Evolutionary conservation across 30 jellyfish, hydroid and myxozoan species (phyloP).

Genomic region (Phacellophora camtschatica): DNA sequence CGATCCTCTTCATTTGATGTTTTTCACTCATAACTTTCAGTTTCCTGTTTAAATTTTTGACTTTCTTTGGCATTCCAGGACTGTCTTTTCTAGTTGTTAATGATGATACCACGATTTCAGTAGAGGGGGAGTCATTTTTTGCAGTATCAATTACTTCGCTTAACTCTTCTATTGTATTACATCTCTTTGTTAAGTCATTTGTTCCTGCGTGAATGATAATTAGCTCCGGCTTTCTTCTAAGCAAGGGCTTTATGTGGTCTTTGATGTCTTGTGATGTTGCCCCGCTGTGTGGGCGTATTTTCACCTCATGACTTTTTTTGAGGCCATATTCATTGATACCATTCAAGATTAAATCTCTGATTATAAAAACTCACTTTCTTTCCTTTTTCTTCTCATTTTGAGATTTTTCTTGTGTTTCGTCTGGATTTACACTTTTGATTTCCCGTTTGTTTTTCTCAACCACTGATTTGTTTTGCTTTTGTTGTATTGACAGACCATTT

Average conservation of each 20-base stretch:
- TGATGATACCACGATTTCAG: not conserved
- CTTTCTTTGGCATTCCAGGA: not conserved
- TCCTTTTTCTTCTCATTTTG: no score
- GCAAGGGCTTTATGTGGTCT: constrained; percentile 2
- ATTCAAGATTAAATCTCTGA: constrained; percentile 20
- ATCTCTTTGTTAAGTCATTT: not conserved
- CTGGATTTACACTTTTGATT: no score
- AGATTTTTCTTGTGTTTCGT: no score
- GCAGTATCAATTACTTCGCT: not conserved
- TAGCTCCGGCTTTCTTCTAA: not conserved
- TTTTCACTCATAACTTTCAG: not conserved
- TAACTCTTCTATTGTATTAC: not conserved
- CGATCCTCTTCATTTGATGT: not conserved
- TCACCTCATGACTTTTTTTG: not conserved
- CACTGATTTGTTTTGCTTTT: no score
- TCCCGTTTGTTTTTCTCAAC: no score
- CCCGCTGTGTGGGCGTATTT: constrained; percentile 14
- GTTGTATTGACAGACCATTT: no score
- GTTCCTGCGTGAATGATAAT: constrained; percentile 2
- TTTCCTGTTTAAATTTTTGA: not conserved
- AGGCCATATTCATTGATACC: constrained; percentile 28
- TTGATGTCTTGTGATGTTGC: constrained; percentile 1
- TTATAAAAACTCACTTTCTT: not conserved
- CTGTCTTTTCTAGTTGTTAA: not conserved
- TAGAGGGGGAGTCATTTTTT: not conserved